These are phyloP conservation scores for Neelides sp. DNA, from an alignment of 1,140 invertebrate species.

Conservation along the genomic window DNA sequence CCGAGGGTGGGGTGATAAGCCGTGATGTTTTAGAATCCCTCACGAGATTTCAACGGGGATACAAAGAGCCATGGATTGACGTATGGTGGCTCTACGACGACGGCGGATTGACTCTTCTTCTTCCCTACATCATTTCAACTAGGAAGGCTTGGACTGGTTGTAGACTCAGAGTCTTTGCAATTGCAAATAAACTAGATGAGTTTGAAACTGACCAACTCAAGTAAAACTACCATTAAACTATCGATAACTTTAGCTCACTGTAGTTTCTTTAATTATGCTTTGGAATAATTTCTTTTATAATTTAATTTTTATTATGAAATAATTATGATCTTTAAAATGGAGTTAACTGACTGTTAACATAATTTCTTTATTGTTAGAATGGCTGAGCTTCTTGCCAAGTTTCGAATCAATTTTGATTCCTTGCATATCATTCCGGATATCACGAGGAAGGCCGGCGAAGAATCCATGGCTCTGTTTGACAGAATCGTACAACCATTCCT, in stretches of 20 bases:
- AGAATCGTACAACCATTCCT: constrained; percentile 34
- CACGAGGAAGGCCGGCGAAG: constrained; percentile 54
- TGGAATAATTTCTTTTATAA: background rate
- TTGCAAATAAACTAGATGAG: constrained; percentile 84
- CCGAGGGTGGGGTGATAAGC: constrained; percentile 42
- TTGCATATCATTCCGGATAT: constrained; percentile 78
- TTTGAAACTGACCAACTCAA: constrained; percentile 84
- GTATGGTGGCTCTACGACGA: constrained; percentile 95
- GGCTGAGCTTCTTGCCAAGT: constrained; percentile 87
- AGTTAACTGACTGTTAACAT: constrained; percentile 1
- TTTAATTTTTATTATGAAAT: background rate
- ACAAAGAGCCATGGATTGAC: constrained; percentile 73
- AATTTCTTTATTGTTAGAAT: constrained; percentile 52
- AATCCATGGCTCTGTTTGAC: constrained; percentile 67
- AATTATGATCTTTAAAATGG: background rate
- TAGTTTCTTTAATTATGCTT: background rate
- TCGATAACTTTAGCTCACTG: background rate
- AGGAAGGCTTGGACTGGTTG: constrained; percentile 71
- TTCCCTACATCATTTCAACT: constrained; percentile 82
- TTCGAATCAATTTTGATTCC: constrained; percentile 90
- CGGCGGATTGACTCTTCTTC: constrained; percentile 55
- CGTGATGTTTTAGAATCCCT: constrained; percentile 52
- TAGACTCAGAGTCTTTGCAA: constrained; percentile 81
- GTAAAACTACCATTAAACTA: constrained; percentile 38
- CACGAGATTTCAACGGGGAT: constrained; percentile 46